Conservation (phyloP, 2,797 vertebrate species). For the Xenops minutus region DNA sequence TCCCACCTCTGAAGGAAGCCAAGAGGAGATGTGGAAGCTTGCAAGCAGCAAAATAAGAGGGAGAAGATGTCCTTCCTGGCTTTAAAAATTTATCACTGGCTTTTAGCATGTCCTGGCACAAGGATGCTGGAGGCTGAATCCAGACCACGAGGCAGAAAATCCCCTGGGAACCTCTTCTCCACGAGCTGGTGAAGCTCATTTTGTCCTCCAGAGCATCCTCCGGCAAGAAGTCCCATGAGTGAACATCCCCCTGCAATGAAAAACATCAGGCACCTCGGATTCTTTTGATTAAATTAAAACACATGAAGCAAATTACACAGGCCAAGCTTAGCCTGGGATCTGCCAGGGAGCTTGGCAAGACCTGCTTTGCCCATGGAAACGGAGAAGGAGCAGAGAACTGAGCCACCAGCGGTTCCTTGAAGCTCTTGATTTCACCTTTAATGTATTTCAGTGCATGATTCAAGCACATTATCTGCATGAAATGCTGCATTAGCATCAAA, state of each 20-base stretch:
- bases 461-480: conserved; percentile 54
- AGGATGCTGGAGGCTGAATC: not conserved
- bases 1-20: not conserved
- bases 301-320: not conserved
- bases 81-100: not conserved
- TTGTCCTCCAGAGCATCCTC: not conserved
- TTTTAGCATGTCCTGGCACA: not conserved
- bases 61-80: not conserved
- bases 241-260: not conserved
- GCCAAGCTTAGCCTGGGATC: not conserved
- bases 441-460: conserved; percentile 13
- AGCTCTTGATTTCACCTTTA: conserved; percentile 36
- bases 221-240: not conserved
- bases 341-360: not conserved
- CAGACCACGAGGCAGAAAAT: not conserved
- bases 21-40: not conserved
- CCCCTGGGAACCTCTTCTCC: not conserved
- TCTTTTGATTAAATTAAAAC: not conserved
- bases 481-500: conserved; percentile 66
- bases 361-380: not conserved
- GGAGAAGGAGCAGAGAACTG: not conserved
- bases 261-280: not conserved
- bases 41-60: not conserved
- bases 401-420: not conserved
- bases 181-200: not conserved